Evolutionary conservation across 2,113 vertebrate genomes (phyloP).

Genomic region (Limnothrissa miodon): DNA sequence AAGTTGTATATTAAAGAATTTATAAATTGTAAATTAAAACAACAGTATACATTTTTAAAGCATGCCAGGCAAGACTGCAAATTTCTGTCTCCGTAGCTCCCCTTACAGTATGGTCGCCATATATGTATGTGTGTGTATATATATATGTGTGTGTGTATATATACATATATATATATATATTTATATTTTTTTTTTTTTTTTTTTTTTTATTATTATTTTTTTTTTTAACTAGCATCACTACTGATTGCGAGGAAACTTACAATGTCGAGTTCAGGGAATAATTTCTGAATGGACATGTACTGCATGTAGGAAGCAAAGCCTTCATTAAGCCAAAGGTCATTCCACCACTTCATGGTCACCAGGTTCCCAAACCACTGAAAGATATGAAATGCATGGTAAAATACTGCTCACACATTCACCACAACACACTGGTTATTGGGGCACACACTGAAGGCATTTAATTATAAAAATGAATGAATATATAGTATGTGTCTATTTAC

Average conservation of each 20-base stretch:
- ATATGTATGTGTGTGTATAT: too few relatives aligned
- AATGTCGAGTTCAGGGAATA: slow-evolving; percentile 75
- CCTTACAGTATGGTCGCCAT: too few relatives aligned
- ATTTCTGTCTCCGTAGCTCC: too few relatives aligned
- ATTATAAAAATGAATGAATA: neutral
- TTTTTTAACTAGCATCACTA: too few relatives aligned
- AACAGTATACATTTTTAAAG: too few relatives aligned
- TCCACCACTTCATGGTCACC: slow-evolving; percentile 98
- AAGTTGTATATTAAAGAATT: too few relatives aligned
- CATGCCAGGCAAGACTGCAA: too few relatives aligned
- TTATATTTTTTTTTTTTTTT: too few relatives aligned
- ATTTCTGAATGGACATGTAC: slow-evolving; percentile 78
- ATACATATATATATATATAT: too few relatives aligned
- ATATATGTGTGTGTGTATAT: too few relatives aligned
- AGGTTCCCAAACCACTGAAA: slow-evolving; percentile 95
- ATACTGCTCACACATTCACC: neutral
- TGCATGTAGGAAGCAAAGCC: slow-evolving; percentile 97
- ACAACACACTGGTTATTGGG: neutral
- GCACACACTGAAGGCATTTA: neutral
- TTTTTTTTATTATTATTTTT: too few relatives aligned
- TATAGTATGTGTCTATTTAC: neutral
- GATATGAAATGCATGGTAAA: slow-evolving; percentile 21
- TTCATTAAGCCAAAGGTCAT: slow-evolving; percentile 95
- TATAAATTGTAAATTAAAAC: too few relatives aligned
- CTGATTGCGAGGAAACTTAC: slow-evolving; percentile 81